Percentiles rank a stretch among this genome's conserved stretches.
Evolutionary conservation across 2,888 invertebrate genomes (phyloP).

Genomic region (Craniophora ligustri): DNA sequence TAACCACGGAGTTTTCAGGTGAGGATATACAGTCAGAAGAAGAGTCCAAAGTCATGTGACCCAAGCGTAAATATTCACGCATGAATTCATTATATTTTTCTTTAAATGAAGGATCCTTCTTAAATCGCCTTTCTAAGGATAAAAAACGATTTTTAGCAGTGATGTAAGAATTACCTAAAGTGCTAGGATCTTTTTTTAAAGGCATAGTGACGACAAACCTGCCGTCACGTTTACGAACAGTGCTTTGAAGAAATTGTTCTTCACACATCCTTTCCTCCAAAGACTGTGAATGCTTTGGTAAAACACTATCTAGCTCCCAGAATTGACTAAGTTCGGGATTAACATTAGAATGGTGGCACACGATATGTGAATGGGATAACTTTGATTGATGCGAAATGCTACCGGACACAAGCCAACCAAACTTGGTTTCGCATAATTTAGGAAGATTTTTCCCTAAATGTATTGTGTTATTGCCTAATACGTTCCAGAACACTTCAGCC

Average conservation of each 20-base stretch:
- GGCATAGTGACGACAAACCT: slow-evolving; percentile 2
- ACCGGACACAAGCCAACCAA: slow-evolving; percentile 6
- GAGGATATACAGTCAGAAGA: not conserved
- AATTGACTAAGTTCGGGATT: not conserved
- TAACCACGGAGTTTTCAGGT: not conserved
- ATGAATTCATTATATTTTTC: not conserved
- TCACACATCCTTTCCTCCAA: slow-evolving; percentile 42
- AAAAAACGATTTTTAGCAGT: not conserved
- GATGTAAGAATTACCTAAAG: not conserved
- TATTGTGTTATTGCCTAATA: not conserved
- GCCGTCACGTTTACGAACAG: slow-evolving; percentile 27
- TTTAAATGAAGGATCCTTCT: not conserved
- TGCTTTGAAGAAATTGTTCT: slow-evolving; percentile 25
- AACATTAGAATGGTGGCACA: slow-evolving; percentile 1
- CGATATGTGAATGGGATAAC: not conserved
- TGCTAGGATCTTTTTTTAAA: slow-evolving; percentile 1
- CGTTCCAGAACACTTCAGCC: slow-evolving; percentile 4
- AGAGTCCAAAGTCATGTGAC: slow-evolving; percentile 5
- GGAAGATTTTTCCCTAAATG: slow-evolving; percentile 1
- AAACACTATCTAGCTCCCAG: slow-evolving; percentile 24
- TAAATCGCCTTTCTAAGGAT: slow-evolving; percentile 13
- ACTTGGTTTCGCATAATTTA: not conserved
- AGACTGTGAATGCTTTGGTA: slow-evolving; percentile 16
- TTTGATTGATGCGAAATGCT: not conserved
- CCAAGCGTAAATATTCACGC: slow-evolving; percentile 3